Percentiles rank a stretch among this genome's conserved stretches.
phyloP scores from a whole-genome alignment of 2,113 vertebrate genomes.

The Rhodinocichla rosea region DNA sequence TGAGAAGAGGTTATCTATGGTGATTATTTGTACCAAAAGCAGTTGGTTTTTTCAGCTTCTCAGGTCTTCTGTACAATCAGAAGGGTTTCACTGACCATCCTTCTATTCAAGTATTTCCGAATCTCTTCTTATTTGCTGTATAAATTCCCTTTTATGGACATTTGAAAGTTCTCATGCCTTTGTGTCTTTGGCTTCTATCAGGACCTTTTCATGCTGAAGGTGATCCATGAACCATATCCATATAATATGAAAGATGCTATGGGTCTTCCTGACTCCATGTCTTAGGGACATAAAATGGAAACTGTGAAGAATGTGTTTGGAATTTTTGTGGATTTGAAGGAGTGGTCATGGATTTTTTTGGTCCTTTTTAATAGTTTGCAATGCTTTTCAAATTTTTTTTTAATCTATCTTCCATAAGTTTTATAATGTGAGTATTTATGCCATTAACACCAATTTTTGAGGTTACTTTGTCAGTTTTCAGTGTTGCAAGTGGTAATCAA shows the following conservation, averaged over 20 bases:
- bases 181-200: not conserved
- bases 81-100: not conserved
- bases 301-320: not conserved
- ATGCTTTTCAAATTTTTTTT: not conserved
- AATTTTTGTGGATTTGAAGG: not conserved
- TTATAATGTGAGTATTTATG: not conserved
- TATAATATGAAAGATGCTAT: not conserved
- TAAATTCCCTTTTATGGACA: not conserved
- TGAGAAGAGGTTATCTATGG: rapidly evolving
- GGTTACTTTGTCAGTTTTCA: not conserved
- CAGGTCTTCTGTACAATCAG: not conserved
- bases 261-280: not conserved
- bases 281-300: not conserved
- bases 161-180: not conserved
- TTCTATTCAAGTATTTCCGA: not conserved
- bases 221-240: not conserved
- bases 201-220: not conserved
- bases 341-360: not conserved
- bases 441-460: not conserved
- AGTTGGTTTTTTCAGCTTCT: not conserved
- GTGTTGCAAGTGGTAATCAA: not conserved
- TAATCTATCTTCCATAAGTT: not conserved
- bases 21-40: not conserved
- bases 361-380: not conserved
- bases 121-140: not conserved